phyloP scores from a whole-genome alignment of 2,888 invertebrate species.

The Lasioglossum calceatum region DNA sequence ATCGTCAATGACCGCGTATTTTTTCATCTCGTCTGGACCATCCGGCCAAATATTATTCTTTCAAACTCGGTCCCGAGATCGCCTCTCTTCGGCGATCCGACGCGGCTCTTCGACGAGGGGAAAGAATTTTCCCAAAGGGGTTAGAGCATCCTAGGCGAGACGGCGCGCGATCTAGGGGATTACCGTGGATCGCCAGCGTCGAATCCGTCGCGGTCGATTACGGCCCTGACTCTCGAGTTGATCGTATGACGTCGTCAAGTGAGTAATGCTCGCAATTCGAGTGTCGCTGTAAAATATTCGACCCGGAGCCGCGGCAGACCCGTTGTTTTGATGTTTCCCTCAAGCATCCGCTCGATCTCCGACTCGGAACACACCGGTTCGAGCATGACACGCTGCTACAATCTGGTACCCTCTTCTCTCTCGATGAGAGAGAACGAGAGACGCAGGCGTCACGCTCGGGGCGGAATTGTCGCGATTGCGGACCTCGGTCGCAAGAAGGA shows the following conservation, averaged over 20 bases:
- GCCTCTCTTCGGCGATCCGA: background rate
- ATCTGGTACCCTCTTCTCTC: background rate
- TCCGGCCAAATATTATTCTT: background rate
- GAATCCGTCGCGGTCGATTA: conserved; percentile 38
- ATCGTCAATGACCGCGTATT: conserved; percentile 31
- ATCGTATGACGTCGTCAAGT: conserved; percentile 75
- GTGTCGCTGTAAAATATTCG: conserved; percentile 77
- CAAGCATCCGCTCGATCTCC: conserved; percentile 62
- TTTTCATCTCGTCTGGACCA: conserved; percentile 21
- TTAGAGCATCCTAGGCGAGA: background rate
- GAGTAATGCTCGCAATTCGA: conserved; percentile 77
- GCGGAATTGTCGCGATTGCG: background rate
- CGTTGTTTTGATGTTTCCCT: conserved; percentile 69
- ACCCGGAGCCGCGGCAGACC: conserved; percentile 68
- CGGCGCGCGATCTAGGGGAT: background rate
- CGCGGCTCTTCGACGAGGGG: background rate
- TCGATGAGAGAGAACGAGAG: background rate
- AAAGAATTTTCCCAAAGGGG: background rate
- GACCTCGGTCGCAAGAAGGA: background rate
- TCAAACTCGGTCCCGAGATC: background rate
- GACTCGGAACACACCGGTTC: conserved; percentile 25
- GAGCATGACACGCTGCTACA: too few species aligned
- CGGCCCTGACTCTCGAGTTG: conserved; percentile 70
- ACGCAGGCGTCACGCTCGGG: background rate
- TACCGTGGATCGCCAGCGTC: background rate